Evolutionary conservation across 2,113 vertebrate species (phyloP), one percentile per base, ranked within the genome.

Genomic region (Syrmaticus mikado): DNA sequence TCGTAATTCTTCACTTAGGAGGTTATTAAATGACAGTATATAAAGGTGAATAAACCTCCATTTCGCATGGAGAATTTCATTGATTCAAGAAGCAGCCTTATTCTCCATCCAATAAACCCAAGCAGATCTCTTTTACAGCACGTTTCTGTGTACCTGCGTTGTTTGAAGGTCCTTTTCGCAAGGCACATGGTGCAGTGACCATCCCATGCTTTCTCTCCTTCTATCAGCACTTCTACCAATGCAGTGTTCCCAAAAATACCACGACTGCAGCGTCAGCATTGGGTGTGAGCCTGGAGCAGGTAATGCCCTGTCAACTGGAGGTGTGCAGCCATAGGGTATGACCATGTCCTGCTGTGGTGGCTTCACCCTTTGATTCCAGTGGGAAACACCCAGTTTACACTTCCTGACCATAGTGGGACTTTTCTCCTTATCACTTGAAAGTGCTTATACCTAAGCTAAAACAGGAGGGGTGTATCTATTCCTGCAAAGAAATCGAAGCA

Each of bases 1-100:
- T 89, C 79, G 25, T 92, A 90, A 90, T 90, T 92, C 75, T 71
- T 94, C 82, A 32, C 87, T 87, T 87, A 83, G 0, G 22, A 85
- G 82, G 68, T 90, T 84, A 65, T 94, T 92, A 94, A 96, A 78
- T 78, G 57, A 24, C 68, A 78, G 60, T 75, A 41, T 43, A 65
- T 81, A 89, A 86, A 76, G 78, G 67, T 67, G 91, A 91, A 55
- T 92, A 91, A 87, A 74, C 80, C 40, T 92, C 82, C 17, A 82
- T 92, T 87, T 91, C 65, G 43, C 27, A 13, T 4, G 4, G 66
- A 87, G 82, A 38, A 85, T 85, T 85, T 89, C 50, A 50, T 34
- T 82, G 84, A 87, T 87, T 80, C 64, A 58, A 58, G 83, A 57
- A 83, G 64, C 18, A 32, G 50, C 50, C 60, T 87, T 77, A 36